Evolutionary conservation across 2,888 invertebrate species (phyloP).

Genomic region (Trypoxylon attenuatum): DNA sequence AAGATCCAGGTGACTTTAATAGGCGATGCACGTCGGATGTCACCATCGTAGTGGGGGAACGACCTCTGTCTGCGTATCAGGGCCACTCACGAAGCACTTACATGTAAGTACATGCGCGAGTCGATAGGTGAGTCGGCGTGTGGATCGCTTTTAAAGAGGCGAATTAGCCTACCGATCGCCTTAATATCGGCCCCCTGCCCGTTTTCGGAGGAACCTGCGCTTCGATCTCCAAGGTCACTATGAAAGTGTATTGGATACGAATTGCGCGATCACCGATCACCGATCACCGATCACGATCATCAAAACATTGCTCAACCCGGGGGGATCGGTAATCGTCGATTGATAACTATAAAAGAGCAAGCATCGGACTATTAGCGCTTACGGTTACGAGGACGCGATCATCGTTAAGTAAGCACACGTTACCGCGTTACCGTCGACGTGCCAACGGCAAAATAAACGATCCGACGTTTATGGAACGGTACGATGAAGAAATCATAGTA

Average conservation of each 20-base stretch:
- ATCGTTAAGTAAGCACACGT: neutral
- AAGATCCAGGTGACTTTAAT: slow-evolving; percentile 29
- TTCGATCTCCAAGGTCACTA: slow-evolving; percentile 40
- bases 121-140: too few relatives aligned
- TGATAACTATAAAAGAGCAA: neutral
- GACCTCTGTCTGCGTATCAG: slow-evolving; percentile 56
- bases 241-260: slow-evolving; percentile 16
- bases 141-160: slow-evolving; percentile 61
- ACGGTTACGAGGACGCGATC: neutral
- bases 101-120: too few relatives aligned
- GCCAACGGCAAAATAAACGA: too few relatives aligned
- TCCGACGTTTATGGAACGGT: too few relatives aligned
- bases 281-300: slow-evolving; percentile 13
- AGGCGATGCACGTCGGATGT: slow-evolving; percentile 61
- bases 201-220: slow-evolving; percentile 32
- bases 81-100: slow-evolving; percentile 54
- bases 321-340: neutral
- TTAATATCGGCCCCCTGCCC: slow-evolving; percentile 36
- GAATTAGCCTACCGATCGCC: slow-evolving; percentile 50
- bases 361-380: neutral
- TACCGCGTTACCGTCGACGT: neutral
- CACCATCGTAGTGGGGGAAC: slow-evolving; percentile 56
- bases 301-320: slow-evolving; percentile 32
- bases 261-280: slow-evolving; percentile 14
- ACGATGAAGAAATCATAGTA: neutral